Percentiles rank a stretch among this genome's conserved stretches.
Conservation (phyloP, 53 echinoderm and acorn worm genomes). For the Zoroaster sp. region DNA sequence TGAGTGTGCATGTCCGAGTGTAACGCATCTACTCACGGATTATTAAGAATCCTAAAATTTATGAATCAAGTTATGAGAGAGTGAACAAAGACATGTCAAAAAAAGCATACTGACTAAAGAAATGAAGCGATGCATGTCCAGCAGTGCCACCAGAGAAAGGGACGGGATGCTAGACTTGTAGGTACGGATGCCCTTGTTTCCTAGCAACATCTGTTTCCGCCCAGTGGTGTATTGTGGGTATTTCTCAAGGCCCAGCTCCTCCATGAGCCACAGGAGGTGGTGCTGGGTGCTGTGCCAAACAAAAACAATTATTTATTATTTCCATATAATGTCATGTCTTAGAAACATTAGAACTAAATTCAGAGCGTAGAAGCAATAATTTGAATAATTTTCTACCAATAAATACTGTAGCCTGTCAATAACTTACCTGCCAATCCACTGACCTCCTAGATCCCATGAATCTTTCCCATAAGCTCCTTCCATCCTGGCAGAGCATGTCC, state of each 20-base stretch:
- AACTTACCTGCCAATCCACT: constrained; percentile 94
- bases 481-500: constrained; percentile 74
- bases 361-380: not conserved
- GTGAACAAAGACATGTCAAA: not conserved
- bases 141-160: constrained; percentile 71
- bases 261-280: constrained; percentile 79
- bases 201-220: constrained; percentile 66
- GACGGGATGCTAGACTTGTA: constrained; percentile 81
- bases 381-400: not conserved
- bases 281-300: constrained; percentile 62
- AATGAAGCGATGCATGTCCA: constrained; percentile 80
- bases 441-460: constrained; percentile 93
- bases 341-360: not conserved
- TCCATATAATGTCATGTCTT: not conserved
- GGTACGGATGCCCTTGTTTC: constrained; percentile 62
- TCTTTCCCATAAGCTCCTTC: constrained; percentile 76
- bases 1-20: no score
- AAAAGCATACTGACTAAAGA: constrained; percentile 60
- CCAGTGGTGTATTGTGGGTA: constrained; percentile 80
- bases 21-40: no score
- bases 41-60: no score
- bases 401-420: not conserved
- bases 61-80: no score
- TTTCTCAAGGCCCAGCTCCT: constrained; percentile 78
- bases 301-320: not conserved